Evolutionary conservation across 1,140 invertebrate genomes (phyloP).

Genomic region (Tachypleus tridentatus): DNA sequence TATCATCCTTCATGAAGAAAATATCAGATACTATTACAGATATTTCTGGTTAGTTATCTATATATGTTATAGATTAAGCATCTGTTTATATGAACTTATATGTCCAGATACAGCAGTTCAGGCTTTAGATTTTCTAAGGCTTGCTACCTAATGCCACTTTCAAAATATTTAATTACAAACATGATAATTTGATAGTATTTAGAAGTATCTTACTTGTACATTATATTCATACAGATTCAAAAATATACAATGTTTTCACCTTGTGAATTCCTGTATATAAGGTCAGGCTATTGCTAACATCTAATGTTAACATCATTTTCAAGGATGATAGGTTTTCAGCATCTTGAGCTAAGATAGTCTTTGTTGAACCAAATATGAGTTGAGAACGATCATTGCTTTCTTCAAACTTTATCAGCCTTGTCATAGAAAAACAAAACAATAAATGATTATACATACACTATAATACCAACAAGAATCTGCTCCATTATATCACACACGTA

Average conservation of each 20-base stretch:
- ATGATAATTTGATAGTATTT: too few relatives aligned
- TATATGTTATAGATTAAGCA: too few relatives aligned
- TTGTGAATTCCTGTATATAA: constrained; percentile 61
- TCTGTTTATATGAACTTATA: too few relatives aligned
- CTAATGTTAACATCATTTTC: constrained; percentile 68
- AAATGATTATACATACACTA: neutral
- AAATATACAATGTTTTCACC: constrained; percentile 22
- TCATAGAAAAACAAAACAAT: neutral
- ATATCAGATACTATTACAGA: too few relatives aligned
- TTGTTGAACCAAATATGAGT: constrained; percentile 59
- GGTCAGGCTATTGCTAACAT: constrained; percentile 60
- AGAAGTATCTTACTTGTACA: too few relatives aligned
- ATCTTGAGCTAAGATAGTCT: constrained; percentile 63
- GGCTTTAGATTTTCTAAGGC: too few relatives aligned
- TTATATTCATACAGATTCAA: too few relatives aligned
- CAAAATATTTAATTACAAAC: too few relatives aligned
- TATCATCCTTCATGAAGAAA: too few relatives aligned
- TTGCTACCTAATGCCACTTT: too few relatives aligned
- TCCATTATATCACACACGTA: neutral
- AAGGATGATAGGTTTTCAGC: constrained; percentile 61
- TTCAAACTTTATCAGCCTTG: constrained; percentile 53
- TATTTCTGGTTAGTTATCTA: too few relatives aligned
- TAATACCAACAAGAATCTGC: neutral
- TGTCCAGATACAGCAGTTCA: too few relatives aligned
- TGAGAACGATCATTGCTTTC: constrained; percentile 47